Evolutionary conservation across 2,797 vertebrate species (phyloP).

Genomic region (Enteromius unitaeniatus): DNA sequence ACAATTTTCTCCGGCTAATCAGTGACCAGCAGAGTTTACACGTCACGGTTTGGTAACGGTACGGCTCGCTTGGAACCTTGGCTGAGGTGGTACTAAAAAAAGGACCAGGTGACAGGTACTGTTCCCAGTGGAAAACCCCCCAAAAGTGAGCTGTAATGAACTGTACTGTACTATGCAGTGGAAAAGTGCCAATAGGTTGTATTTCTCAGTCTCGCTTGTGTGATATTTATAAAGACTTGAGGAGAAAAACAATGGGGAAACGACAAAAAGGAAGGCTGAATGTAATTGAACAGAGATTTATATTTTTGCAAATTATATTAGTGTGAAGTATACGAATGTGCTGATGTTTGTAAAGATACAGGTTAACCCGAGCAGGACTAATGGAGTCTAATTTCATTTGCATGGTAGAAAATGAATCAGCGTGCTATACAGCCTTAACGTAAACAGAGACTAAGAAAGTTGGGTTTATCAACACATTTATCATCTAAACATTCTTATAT

Average conservation of each 20-base stretch:
- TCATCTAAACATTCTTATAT: conserved; percentile 31
- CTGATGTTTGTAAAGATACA: conserved; percentile 14
- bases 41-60: no score
- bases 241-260: background rate
- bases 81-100: no score
- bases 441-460: background rate
- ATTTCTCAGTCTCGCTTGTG: background rate
- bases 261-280: background rate
- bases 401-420: conserved; percentile 9
- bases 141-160: no score
- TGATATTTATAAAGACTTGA: background rate
- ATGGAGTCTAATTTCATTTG: conserved; percentile 17
- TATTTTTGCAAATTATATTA: background rate
- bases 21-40: no score
- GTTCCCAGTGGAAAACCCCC: no score
- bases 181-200: background rate
- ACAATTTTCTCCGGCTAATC: no score
- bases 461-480: conserved; percentile 37
- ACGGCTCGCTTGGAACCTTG: no score
- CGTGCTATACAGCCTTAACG: background rate
- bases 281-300: conserved; percentile 27
- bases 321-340: background rate
- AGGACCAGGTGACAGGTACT: no score
- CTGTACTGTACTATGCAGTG: no score
- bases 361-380: conserved; percentile 24